A percentile compares a stretch with the other conserved stretches of the same genome.
phyloP scores from a whole-genome alignment of 2,888 invertebrate species.

The Dasypolia templi region DNA sequence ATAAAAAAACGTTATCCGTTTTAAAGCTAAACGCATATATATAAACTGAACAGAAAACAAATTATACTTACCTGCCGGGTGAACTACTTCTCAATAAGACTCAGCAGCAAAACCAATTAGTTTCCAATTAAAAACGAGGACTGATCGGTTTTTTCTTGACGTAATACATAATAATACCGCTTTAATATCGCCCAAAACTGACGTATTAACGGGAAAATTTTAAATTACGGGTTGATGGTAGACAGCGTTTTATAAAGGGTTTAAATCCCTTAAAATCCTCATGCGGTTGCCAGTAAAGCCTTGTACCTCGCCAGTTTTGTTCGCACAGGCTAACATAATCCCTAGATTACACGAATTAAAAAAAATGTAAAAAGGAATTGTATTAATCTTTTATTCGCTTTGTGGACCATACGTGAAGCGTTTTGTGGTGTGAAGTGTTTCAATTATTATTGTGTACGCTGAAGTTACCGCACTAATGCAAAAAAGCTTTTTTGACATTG shows the following conservation, averaged over 20 bases:
- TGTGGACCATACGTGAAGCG: constrained; percentile 27
- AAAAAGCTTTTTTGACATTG: no score
- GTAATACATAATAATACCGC: constrained; percentile 38
- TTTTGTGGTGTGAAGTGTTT: constrained; percentile 41
- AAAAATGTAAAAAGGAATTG: constrained; percentile 71
- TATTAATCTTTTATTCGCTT: constrained; percentile 63
- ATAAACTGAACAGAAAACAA: constrained; percentile 11
- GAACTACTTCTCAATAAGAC: constrained; percentile 26
- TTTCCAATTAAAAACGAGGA: constrained; percentile 58
- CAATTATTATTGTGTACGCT: constrained; percentile 27
- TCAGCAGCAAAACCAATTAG: constrained; percentile 44
- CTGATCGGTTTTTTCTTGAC: constrained; percentile 47
- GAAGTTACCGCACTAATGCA: no score
- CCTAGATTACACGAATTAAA: constrained; percentile 76
- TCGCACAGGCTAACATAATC: constrained; percentile 79
- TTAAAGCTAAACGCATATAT: constrained; percentile 13
- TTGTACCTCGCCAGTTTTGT: constrained; percentile 80
- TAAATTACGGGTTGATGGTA: constrained; percentile 66
- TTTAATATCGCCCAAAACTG: constrained; percentile 57
- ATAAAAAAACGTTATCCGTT: not conserved
- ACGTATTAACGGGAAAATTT: constrained; percentile 63
- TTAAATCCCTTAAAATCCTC: constrained; percentile 82
- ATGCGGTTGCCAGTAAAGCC: constrained; percentile 80
- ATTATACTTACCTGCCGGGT: constrained; percentile 20
- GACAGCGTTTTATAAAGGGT: constrained; percentile 74